These are phyloP conservation scores for Heterohyrax brucei DNA, from an alignment of 2,797 vertebrate species.

Conservation along the genomic window DNA sequence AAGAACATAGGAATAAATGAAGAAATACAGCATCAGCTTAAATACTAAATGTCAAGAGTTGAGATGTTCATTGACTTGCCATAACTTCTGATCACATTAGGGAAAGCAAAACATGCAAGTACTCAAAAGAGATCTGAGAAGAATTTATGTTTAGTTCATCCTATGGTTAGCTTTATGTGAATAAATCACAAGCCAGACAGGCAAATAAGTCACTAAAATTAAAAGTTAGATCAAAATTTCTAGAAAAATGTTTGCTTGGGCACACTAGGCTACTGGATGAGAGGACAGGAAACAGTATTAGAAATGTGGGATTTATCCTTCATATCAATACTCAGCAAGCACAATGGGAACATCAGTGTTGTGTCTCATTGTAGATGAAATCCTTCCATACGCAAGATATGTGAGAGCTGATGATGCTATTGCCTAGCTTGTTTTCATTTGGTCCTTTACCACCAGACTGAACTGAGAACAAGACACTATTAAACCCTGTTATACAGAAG, in stretches of 20 bases:
- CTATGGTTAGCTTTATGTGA: slow-evolving; percentile 3
- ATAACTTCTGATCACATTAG: not conserved
- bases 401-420: not conserved
- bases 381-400: not conserved
- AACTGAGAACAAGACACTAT: not conserved
- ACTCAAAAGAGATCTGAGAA: not conserved
- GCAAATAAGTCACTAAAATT: not conserved
- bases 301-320: not conserved
- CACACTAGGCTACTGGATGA: not conserved
- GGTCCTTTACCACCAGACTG: not conserved
- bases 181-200: not conserved
- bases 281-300: not conserved
- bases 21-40: not conserved
- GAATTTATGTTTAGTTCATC: not conserved
- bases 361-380: not conserved
- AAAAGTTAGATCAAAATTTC: not conserved
- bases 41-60: not conserved
- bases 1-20: not conserved
- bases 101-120: not conserved
- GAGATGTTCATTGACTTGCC: not conserved
- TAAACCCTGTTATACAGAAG: not conserved
- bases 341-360: not conserved
- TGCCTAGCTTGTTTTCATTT: not conserved
- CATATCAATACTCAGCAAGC: not conserved
- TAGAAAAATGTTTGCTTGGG: not conserved